Conservation (phyloP, 1,140 invertebrate species). For the Sitobion miscanthi region DNA sequence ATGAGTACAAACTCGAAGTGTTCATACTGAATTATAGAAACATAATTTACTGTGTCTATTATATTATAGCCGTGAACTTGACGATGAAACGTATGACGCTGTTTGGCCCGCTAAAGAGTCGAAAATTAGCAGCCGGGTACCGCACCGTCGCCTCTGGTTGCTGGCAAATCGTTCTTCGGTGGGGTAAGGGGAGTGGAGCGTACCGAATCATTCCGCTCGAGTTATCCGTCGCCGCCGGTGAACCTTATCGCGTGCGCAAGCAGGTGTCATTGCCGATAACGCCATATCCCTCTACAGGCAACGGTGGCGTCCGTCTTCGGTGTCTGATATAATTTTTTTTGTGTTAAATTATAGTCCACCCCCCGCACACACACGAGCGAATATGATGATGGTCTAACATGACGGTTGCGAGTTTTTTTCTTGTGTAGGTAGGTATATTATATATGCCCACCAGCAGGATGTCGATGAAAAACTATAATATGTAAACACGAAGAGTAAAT, state of each 20-base stretch:
- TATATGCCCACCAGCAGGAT: neutral
- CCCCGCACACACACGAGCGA: neutral
- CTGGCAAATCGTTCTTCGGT: neutral
- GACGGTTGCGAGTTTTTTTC: neutral
- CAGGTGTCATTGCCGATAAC: neutral
- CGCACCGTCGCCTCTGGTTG: neutral
- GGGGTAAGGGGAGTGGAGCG: neutral
- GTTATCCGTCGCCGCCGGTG: constrained; percentile 9
- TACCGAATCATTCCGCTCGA: constrained; percentile 48
- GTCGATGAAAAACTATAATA: neutral
- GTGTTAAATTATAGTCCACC: neutral
- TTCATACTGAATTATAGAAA: neutral
- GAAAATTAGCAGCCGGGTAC: neutral
- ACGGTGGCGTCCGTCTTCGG: neutral
- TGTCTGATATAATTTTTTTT: too few species aligned
- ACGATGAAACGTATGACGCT: neutral
- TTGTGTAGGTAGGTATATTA: neutral
- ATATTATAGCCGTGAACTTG: constrained; percentile 13
- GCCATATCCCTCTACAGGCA: neutral
- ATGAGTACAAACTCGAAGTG: neutral
- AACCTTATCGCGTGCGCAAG: constrained; percentile 31
- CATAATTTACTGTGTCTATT: neutral
- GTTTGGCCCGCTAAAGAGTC: neutral
- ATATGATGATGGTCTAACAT: neutral
- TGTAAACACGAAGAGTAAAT: neutral